Conservation (phyloP, 1,140 invertebrate genomes). For the Zaprionus ornatus region DNA sequence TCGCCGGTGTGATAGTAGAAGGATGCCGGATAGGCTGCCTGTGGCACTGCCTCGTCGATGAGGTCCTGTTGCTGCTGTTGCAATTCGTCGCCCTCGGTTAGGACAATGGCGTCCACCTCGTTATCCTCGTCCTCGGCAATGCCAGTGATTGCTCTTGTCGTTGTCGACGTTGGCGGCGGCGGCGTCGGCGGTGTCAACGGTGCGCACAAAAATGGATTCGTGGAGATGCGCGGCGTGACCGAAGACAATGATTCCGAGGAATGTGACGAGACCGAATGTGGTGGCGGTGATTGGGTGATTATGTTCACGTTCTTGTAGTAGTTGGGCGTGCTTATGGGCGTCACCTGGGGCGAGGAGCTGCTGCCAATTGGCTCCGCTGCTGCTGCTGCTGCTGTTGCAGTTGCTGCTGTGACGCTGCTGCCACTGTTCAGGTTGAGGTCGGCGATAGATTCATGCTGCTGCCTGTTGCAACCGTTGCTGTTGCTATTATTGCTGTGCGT, state of each 20-base stretch:
- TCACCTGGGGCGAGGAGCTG: conserved; percentile 27
- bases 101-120: conserved; percentile 23
- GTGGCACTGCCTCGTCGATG: conserved; percentile 39
- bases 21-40: conserved; percentile 60
- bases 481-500: conserved; percentile 35
- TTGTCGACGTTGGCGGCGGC: conserved; percentile 20
- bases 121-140: conserved; percentile 24
- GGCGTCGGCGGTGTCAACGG: conserved; percentile 57
- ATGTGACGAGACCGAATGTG: conserved; percentile 84
- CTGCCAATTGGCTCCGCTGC: conserved; percentile 7
- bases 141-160: not conserved
- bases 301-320: conserved; percentile 82
- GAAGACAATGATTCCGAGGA: conserved; percentile 84
- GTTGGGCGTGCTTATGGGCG: conserved; percentile 53
- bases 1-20: conserved; percentile 69
- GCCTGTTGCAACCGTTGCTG: conserved; percentile 32
- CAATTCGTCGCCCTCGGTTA: conserved; percentile 27
- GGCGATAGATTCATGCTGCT: conserved; percentile 22
- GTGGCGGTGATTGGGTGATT: conserved; percentile 81
- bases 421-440: conserved; percentile 32
- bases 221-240: conserved; percentile 83
- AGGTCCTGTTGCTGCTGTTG: conserved; percentile 22
- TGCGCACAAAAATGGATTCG: conserved; percentile 79
- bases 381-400: conserved; percentile 19
- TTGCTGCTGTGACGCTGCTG: conserved; percentile 8